Base-by-base conservation (phyloP, 2,797 vertebrate genomes). In the Benthosema pterotum region DNA sequence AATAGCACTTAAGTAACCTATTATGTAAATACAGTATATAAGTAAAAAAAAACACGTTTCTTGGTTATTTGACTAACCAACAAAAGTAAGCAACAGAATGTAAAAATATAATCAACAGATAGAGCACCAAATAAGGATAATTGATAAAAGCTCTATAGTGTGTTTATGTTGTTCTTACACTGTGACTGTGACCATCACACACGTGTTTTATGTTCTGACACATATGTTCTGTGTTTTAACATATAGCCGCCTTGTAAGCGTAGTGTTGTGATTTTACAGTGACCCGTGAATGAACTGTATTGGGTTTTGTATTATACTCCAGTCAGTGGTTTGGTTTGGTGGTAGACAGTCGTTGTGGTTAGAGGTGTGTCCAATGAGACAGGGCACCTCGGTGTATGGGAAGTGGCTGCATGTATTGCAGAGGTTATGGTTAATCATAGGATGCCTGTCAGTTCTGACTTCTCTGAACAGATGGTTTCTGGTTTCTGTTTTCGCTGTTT, bases 241-340 rank as follows among this genome's bases (percentile, higher is more conserved):
- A 64, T 67, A 42, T 75, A 8, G 51, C 64, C 73, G 43, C 57
- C 38, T 74, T 72, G 51, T 65, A 73, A 75, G 71, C 71, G 85
- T 63, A 78, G 74, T 74, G 54, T 80, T 78, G 53, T 65, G 75
- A 75, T 72, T 73, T 86, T 61, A 78, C 78, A 75, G 54, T 80
- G 79, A 86, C 78, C 82, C 83, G 14, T 62, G 52, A 7, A 52
- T 17, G 32, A 38, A 38, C 32, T 38, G 32, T 38, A 38, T 7
- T 38, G 32, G 32, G 8, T 38, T 38, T n/a, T 38, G 32, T 38
- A 11, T 25, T 38, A 9, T 38, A 11, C 32, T 38, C 8, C 32
- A 38, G 32, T 38, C 32, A 38, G 32, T 38, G 32, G 32, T 38
- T 38, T 38, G 32, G 18, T 61, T 52, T 61, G 48, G 16, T 45